These are phyloP conservation scores for Biston betularia DNA, from an alignment of 2,888 invertebrate genomes.

Conservation along the genomic window DNA sequence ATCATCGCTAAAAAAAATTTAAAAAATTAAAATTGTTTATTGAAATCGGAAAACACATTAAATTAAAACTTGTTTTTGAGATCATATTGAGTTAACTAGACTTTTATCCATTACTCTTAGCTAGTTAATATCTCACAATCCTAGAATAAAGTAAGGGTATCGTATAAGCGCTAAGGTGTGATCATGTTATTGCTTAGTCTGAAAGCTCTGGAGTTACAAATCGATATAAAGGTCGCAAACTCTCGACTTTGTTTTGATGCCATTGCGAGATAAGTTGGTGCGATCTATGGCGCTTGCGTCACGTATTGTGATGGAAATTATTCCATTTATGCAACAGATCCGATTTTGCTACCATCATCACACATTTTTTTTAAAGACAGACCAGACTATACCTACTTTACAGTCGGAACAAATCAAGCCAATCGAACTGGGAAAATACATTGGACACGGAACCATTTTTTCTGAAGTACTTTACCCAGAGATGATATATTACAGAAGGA, in stretches of 20 bases:
- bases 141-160: not conserved
- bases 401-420: not conserved
- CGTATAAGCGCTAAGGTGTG: not conserved
- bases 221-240: constrained; percentile 76
- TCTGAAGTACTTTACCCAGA: too few species aligned
- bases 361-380: not conserved
- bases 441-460: too few species aligned
- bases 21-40: too few species aligned
- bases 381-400: not conserved
- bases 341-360: not conserved
- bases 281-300: constrained; percentile 62
- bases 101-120: too few species aligned
- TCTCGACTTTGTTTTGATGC: constrained; percentile 80
- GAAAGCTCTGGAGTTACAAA: constrained; percentile 61
- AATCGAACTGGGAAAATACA: not conserved
- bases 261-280: constrained; percentile 74
- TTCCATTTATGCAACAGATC: constrained; percentile 24
- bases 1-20: too few species aligned
- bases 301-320: constrained; percentile 42
- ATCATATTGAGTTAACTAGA: too few species aligned
- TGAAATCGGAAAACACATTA: too few species aligned
- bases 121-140: too few species aligned
- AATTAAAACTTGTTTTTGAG: too few species aligned
- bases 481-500: too few species aligned
- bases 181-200: not conserved